Base-by-base conservation (phyloP, 2,888 invertebrate species). In the Pseudococcus jackbeardsleyi region DNA sequence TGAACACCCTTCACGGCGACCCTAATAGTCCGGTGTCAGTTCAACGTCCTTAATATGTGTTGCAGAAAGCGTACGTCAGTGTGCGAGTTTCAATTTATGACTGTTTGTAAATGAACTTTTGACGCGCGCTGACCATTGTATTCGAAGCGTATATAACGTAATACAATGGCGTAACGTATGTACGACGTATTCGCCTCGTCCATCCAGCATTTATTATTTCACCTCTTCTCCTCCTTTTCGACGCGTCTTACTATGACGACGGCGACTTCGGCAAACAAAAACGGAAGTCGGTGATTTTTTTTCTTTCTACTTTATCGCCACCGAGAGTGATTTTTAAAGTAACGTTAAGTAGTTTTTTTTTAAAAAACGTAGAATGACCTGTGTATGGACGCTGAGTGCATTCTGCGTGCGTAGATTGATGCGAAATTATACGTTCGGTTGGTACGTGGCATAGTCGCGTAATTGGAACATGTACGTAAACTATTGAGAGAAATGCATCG, bases 31-130 rank as follows among this genome's bases (percentile, higher is more conserved):
- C 79, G n/a, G 54, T 85, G 54, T 64, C 42, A 42, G 64, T 85
- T 85, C 54, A 85, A 85, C 33, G 42, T 85, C 64, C 85, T 59
- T 39, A 59, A 85, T 85, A 64, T 85, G 33, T 59, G 42, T 39
- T 85, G 85, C 64, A 33, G 59, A 79, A 79, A 26, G 85, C 42
- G 26, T 33, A 33, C 54, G 85, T 64, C 22, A 3, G n/a, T 79
- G 26, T 59, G 59, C 19, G 59, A 33, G 3, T 72, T 39, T 72
- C 72, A 39, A 79, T 79, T 79, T 42, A 79, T 79, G 79, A 79
- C n/a, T 79, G 39, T 79, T 79, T 79, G 42, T 79, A 72, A 72
- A 72, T 72, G 68, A 72, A 72, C 68, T 72, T 72, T 72, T 33
- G 68, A 72, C 68, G 68, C 68, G 68, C 68, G 68, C 33, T 72